phyloP scores from a whole-genome alignment of 2,888 invertebrate genomes.

The Embidobia sp. region DNA sequence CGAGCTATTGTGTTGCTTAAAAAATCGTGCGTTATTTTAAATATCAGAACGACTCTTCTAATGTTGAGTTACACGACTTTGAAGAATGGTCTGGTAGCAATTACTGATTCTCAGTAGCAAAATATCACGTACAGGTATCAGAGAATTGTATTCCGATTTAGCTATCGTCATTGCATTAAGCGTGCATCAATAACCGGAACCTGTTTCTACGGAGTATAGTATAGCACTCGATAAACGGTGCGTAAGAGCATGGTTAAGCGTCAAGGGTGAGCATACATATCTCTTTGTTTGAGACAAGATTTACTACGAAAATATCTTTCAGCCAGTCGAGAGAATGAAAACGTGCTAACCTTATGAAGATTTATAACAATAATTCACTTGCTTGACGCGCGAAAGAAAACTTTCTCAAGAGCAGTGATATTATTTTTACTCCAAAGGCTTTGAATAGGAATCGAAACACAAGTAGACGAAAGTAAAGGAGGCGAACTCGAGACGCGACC shows the following conservation, averaged over 20 bases:
- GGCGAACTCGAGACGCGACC: slow-evolving; percentile 27
- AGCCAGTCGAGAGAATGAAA: slow-evolving; percentile 24
- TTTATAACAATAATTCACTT: slow-evolving; percentile 8
- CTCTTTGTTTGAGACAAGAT: slow-evolving; percentile 46
- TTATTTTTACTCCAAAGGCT: background rate
- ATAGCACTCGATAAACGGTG: slow-evolving; percentile 38
- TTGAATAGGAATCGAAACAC: slow-evolving; percentile 3
- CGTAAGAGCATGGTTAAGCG: slow-evolving; percentile 46
- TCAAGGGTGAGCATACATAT: slow-evolving; percentile 46
- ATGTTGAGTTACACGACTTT: background rate
- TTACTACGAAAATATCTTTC: slow-evolving; percentile 37
- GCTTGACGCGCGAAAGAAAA: background rate
- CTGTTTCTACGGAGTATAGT: slow-evolving; percentile 33
- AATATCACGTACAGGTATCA: slow-evolving; percentile 12
- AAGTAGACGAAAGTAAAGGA: slow-evolving; percentile 21
- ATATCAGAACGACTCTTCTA: background rate
- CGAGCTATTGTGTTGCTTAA: background rate
- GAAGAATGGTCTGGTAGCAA: background rate
- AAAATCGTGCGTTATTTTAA: background rate
- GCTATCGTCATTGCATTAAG: slow-evolving; percentile 36
- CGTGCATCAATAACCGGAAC: slow-evolving; percentile 46
- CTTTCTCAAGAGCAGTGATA: background rate
- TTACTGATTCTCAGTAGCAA: slow-evolving; percentile 2
- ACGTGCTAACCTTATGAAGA: slow-evolving; percentile 3
- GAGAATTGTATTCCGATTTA: slow-evolving; percentile 35